Percentiles rank a stretch among this genome's conserved stretches.
Conservation (phyloP, 1,140 invertebrate genomes). For the Rhopalosiphum maidis region DNA sequence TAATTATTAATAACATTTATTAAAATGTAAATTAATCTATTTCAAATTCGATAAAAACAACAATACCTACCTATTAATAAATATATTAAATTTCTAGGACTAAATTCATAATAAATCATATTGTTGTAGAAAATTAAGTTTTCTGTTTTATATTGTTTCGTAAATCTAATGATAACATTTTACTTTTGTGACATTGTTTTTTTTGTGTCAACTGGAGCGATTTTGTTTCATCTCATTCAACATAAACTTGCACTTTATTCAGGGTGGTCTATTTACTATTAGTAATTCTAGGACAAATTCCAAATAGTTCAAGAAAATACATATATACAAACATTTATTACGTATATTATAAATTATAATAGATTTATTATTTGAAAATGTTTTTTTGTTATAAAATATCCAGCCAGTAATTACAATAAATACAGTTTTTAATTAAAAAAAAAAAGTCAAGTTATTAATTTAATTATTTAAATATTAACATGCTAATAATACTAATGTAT, state of each 20-base stretch:
- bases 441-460: neutral
- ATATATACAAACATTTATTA: neutral
- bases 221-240: neutral
- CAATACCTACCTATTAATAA: neutral
- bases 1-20: neutral
- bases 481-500: neutral
- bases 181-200: neutral
- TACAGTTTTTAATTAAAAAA: neutral
- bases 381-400: neutral
- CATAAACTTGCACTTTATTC: conserved; percentile 5
- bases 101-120: neutral
- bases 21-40: neutral
- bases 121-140: neutral
- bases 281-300: conserved; percentile 22
- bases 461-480: neutral
- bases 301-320: neutral
- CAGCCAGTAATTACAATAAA: neutral
- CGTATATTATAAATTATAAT: neutral
- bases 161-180: neutral
- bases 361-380: neutral
- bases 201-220: neutral
- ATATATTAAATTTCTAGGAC: neutral
- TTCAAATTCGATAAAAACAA: neutral
- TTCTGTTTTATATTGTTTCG: neutral
- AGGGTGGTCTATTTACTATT: conserved; percentile 16